Percentiles rank a stretch among this genome's conserved stretches.
These are phyloP conservation scores for Magallana angulata DNA, from an alignment of 1,140 invertebrate genomes.

Conservation along the genomic window DNA sequence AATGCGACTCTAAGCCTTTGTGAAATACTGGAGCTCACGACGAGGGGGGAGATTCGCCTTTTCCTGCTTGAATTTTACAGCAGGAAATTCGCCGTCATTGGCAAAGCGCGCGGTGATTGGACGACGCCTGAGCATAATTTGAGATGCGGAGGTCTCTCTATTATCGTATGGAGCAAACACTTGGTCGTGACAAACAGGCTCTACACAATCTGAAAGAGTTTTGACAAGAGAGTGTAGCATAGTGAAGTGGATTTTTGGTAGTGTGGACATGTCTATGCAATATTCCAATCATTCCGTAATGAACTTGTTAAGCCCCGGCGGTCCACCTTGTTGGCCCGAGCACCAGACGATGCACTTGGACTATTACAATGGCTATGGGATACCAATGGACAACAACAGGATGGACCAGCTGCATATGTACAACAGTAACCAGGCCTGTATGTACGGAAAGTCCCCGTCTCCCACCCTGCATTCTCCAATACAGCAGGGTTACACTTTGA, in stretches of 20 bases:
- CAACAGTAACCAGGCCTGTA: conserved; percentile 56
- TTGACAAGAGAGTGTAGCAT: conserved; percentile 30
- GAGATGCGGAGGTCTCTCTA: neutral
- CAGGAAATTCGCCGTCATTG: conserved; percentile 32
- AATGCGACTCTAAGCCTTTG: conserved; percentile 13
- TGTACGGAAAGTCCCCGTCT: conserved; percentile 55
- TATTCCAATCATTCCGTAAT: conserved; percentile 44
- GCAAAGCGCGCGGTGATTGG: neutral
- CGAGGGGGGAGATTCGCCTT: conserved; percentile 13
- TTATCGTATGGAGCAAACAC: conserved; percentile 30
- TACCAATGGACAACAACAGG: neutral
- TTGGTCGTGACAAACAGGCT: conserved; percentile 36
- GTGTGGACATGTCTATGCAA: conserved; percentile 18
- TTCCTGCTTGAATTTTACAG: conserved; percentile 37
- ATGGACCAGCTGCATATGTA: conserved; percentile 1
- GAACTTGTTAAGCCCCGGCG: conserved; percentile 8
- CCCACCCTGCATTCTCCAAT: conserved; percentile 2
- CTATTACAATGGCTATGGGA: neutral
- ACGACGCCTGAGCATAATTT: conserved; percentile 27
- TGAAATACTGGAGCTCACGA: conserved; percentile 31
- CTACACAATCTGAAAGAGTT: conserved; percentile 26
- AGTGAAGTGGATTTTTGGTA: conserved; percentile 17
- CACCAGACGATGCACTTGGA: conserved; percentile 15
- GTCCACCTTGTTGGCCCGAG: neutral
- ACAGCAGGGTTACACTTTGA: conserved; percentile 52